These are phyloP conservation scores for Pentamera pediparva DNA, from an alignment of 53 echinoderm and acorn worm genomes.

Conservation along the genomic window DNA sequence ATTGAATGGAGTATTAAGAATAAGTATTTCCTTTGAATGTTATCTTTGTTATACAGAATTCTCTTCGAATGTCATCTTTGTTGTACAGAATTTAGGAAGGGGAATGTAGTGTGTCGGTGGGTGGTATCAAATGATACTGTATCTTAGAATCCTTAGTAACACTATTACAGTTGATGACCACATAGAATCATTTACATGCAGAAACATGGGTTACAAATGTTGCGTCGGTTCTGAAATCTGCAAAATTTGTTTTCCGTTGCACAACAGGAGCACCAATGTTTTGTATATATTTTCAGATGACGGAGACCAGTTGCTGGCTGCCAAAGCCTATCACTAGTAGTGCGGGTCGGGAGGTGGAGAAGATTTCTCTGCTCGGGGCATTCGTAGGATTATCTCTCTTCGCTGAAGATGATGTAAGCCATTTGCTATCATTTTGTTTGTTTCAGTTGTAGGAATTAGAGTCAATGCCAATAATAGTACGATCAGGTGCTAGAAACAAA, in stretches of 20 bases:
- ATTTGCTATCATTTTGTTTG: background rate
- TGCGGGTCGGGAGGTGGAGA: conserved; percentile 82
- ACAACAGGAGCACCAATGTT: no score
- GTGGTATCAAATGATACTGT: no score
- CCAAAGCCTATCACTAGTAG: conserved; percentile 81
- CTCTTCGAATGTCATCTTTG: no score
- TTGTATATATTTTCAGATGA: conserved; percentile 37
- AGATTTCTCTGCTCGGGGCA: conserved; percentile 80
- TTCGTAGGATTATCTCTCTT: conserved; percentile 80
- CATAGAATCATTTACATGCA: no score
- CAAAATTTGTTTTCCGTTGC: background rate
- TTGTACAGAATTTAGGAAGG: no score
- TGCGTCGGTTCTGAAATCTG: background rate
- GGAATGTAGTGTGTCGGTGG: no score
- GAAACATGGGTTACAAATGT: no score
- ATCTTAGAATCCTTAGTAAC: background rate
- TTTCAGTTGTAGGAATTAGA: background rate
- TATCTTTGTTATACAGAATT: no score
- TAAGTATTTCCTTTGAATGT: no score
- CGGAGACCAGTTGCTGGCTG: conserved; percentile 60
- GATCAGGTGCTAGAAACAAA: no score
- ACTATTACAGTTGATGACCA: background rate
- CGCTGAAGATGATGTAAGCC: conserved; percentile 96
- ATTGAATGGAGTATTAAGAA: no score
- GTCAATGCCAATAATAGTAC: no score